These are phyloP conservation scores for Girardinus metallicus DNA, from an alignment of 2,797 vertebrate species.

Conservation along the genomic window DNA sequence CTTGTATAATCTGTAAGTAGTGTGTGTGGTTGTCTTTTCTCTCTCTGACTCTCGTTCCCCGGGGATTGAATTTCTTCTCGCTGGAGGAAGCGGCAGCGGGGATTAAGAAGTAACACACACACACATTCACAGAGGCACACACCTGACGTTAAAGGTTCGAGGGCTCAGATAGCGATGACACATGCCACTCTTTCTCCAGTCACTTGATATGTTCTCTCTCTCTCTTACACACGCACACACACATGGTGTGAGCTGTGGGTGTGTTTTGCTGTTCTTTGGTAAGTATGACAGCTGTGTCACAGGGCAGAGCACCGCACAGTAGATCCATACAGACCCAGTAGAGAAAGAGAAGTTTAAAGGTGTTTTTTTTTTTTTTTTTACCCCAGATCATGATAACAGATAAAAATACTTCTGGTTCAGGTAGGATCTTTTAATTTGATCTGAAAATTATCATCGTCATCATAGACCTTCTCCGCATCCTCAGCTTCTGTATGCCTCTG, in stretches of 20 bases:
- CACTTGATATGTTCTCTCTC: conserved; percentile 56
- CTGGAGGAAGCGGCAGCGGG: conserved; percentile 63
- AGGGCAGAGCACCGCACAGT: background rate
- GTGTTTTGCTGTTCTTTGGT: conserved; percentile 44
- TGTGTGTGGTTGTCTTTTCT: conserved; percentile 31
- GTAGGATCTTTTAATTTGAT: conserved; percentile 43
- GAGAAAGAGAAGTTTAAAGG: background rate
- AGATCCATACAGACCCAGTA: background rate
- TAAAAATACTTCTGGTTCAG: conserved; percentile 25
- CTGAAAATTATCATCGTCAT: background rate
- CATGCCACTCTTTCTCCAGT: conserved; percentile 68
- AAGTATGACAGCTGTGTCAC: conserved; percentile 30
- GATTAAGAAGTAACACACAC: conserved; percentile 60
- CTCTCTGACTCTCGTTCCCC: conserved; percentile 23
- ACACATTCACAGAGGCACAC: conserved; percentile 30
- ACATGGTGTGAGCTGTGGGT: conserved; percentile 21
- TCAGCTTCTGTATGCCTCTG: conserved; percentile 33
- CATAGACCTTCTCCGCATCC: conserved; percentile 2
- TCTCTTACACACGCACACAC: background rate
- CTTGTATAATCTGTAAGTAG: conserved; percentile 58
- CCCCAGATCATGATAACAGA: conserved; percentile 14
- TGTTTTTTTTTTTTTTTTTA: background rate
- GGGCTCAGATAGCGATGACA: conserved; percentile 67
- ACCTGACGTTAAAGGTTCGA: conserved; percentile 52
- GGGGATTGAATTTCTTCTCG: conserved; percentile 61